These are phyloP conservation scores for Eupeodes luniger DNA, from an alignment of 2,888 invertebrate genomes.

Conservation along the genomic window DNA sequence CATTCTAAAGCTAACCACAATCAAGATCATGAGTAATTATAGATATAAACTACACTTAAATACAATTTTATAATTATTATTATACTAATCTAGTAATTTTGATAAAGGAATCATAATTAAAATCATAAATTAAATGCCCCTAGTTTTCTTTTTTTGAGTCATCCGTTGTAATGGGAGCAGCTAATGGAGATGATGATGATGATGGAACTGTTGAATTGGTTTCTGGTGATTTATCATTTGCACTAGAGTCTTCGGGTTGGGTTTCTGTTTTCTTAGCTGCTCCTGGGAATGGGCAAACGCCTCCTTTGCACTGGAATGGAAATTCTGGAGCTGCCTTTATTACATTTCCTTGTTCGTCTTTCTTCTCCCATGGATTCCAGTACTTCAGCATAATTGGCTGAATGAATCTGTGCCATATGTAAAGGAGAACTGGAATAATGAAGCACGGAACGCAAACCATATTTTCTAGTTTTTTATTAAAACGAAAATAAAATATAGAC, in stretches of 20 bases:
- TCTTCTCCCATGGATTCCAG: slow-evolving; percentile 92
- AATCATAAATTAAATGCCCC: background rate
- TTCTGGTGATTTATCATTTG: background rate
- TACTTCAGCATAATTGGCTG: slow-evolving; percentile 92
- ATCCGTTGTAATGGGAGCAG: background rate
- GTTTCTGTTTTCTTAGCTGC: slow-evolving; percentile 71
- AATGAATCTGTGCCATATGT: slow-evolving; percentile 93
- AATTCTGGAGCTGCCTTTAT: slow-evolving; percentile 85
- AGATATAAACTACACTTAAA: slow-evolving; percentile 1
- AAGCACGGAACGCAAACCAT: slow-evolving; percentile 95
- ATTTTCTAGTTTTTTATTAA: slow-evolving; percentile 74
- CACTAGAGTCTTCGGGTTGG: background rate
- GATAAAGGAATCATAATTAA: slow-evolving; percentile 10
- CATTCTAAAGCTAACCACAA: slow-evolving; percentile 40
- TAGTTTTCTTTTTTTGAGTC: slow-evolving; percentile 67
- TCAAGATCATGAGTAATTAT: background rate
- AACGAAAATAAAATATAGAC: background rate
- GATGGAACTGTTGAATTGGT: background rate
- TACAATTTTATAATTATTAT: background rate
- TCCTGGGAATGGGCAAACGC: slow-evolving; percentile 84
- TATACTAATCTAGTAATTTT: background rate
- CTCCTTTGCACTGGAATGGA: slow-evolving; percentile 87
- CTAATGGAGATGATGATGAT: background rate
- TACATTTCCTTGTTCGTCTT: slow-evolving; percentile 86
- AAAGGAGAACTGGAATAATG: slow-evolving; percentile 91